Conservation (phyloP, 2,797 vertebrate genomes). For the Botia almorhae region DNA sequence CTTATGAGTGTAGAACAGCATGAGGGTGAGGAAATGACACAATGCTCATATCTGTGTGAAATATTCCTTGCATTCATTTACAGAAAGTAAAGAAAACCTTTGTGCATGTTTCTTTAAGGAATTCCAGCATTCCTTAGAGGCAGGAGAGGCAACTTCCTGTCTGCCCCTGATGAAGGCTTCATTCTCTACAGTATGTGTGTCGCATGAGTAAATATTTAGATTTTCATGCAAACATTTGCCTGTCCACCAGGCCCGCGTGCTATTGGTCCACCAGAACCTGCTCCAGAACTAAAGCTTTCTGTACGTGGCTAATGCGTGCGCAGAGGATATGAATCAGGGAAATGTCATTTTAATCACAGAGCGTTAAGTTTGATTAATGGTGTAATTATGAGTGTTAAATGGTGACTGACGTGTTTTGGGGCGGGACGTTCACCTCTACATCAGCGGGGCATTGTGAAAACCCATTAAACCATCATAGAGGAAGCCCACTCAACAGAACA, state of each 20-base stretch:
- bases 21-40: not conserved
- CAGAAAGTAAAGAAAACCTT: not conserved
- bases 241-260: not conserved
- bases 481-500: slow-evolving; percentile 26
- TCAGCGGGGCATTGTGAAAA: slow-evolving; percentile 30
- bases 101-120: not conserved
- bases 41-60: not conserved
- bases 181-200: not conserved
- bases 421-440: slow-evolving; percentile 13
- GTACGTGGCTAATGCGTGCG: slow-evolving; percentile 12
- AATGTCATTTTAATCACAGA: slow-evolving; percentile 33
- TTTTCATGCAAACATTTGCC: not conserved
- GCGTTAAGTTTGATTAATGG: slow-evolving; percentile 49
- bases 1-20: not conserved
- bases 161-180: not conserved
- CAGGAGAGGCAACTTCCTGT: not conserved
- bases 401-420: slow-evolving; percentile 47
- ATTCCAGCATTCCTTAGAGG: not conserved
- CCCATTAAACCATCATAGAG: slow-evolving; percentile 20
- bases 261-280: no score
- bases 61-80: not conserved
- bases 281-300: not conserved
- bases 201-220: slow-evolving; percentile 4
- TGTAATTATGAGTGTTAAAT: slow-evolving; percentile 47
- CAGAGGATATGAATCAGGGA: slow-evolving; percentile 30